Conservation (phyloP, 1,140 invertebrate genomes). For the Mylabris phalerata region DNA sequence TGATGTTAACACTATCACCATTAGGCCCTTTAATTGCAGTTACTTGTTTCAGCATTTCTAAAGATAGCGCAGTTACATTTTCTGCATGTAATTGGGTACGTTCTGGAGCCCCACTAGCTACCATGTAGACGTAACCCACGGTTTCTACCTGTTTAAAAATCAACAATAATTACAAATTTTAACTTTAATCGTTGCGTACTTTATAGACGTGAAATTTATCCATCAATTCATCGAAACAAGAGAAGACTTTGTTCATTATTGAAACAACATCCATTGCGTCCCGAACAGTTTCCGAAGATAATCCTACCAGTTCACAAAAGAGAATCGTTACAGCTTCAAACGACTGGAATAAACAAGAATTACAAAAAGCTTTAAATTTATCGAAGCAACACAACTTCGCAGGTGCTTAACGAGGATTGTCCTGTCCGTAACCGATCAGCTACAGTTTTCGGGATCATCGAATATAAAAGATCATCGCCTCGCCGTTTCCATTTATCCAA, state of each 20-base stretch:
- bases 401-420: constrained; percentile 65
- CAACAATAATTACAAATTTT: background rate
- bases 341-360: constrained; percentile 41
- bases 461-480: constrained; percentile 82
- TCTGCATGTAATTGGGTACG: constrained; percentile 69
- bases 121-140: constrained; percentile 80
- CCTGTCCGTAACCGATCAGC: constrained; percentile 64
- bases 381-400: constrained; percentile 50
- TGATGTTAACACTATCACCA: constrained; percentile 50
- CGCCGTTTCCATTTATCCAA: constrained; percentile 77
- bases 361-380: background rate
- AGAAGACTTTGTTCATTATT: constrained; percentile 78
- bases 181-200: constrained; percentile 43
- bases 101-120: constrained; percentile 78
- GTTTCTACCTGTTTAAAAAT: constrained; percentile 51
- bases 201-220: constrained; percentile 76
- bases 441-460: constrained; percentile 81
- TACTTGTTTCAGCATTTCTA: constrained; percentile 57
- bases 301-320: constrained; percentile 56
- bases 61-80: constrained; percentile 67
- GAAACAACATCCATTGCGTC: constrained; percentile 74
- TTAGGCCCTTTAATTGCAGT: constrained; percentile 47
- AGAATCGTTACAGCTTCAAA: constrained; percentile 56
- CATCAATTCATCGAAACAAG: constrained; percentile 70
- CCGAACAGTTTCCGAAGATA: constrained; percentile 55